phyloP scores from a whole-genome alignment of 2,797 vertebrate species.

The Podargus strigoides region DNA sequence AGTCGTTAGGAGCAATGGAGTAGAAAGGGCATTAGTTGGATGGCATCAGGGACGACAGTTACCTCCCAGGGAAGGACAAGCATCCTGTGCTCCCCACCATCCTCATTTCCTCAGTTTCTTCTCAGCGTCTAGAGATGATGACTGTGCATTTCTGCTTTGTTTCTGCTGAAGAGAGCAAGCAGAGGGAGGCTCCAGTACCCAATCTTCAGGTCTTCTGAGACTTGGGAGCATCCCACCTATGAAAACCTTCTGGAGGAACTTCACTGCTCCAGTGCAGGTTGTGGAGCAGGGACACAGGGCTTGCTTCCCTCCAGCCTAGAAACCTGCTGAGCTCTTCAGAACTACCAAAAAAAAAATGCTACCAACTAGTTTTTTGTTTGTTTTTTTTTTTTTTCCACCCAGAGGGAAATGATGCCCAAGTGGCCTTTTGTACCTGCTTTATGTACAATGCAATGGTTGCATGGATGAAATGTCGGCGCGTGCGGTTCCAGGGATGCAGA shows the following conservation, averaged over 20 bases:
- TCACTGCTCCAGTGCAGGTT: background rate
- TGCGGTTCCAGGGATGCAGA: fast-evolving
- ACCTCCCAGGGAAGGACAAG: background rate
- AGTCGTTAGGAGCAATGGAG: background rate
- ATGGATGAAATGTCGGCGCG: fast-evolving
- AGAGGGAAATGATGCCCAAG: background rate
- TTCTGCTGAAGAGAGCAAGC: background rate
- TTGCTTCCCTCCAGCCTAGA: background rate
- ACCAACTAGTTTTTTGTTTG: too few species aligned
- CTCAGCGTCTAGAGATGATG: background rate
- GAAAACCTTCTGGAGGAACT: background rate
- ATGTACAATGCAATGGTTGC: fast-evolving
- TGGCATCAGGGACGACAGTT: background rate
- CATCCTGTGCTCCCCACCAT: background rate
- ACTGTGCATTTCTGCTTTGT: background rate
- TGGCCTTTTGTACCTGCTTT: background rate
- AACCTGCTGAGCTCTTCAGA: background rate
- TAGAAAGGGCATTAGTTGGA: background rate
- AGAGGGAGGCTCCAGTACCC: background rate
- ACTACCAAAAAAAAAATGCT: background rate
- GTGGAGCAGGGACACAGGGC: background rate
- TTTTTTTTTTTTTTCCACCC: background rate
- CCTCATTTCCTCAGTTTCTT: background rate
- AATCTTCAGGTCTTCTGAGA: background rate
- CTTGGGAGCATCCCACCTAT: background rate